Evolutionary conservation across 2,888 invertebrate species (phyloP).

Genomic region (Euphydryas editha): DNA sequence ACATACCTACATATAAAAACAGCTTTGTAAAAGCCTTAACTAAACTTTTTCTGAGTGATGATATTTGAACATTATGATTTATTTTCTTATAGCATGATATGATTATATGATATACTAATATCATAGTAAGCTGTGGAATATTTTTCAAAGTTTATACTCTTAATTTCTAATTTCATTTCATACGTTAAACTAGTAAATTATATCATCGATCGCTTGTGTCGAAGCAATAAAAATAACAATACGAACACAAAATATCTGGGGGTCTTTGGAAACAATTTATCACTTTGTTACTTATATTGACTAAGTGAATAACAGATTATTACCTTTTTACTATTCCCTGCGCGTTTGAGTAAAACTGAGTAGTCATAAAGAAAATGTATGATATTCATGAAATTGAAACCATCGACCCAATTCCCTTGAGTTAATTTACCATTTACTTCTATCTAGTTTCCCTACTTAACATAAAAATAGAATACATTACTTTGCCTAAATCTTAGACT

Average conservation of each 20-base stretch:
- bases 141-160: too few relatives aligned
- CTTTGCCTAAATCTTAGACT: neutral
- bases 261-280: conserved; percentile 28
- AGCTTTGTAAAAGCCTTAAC: too few relatives aligned
- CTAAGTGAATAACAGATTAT: conserved; percentile 44
- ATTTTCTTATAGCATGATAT: too few relatives aligned
- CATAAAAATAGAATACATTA: conserved; percentile 14
- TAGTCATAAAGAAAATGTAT: conserved; percentile 44
- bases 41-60: too few relatives aligned
- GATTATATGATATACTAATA: too few relatives aligned
- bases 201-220: neutral
- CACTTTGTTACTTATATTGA: conserved; percentile 35
- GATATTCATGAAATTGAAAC: conserved; percentile 43
- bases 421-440: conserved; percentile 31
- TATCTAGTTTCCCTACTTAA: conserved; percentile 20
- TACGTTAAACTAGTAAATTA: neutral
- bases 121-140: too few relatives aligned
- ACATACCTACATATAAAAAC: neutral
- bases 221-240: neutral
- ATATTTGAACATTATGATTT: too few relatives aligned
- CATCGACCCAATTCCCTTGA: conserved; percentile 41
- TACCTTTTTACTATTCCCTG: conserved; percentile 44
- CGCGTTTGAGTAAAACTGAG: conserved; percentile 37
- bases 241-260: neutral
- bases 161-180: too few relatives aligned